These are phyloP conservation scores for Lamprologus speciosus DNA, from an alignment of 2,113 vertebrate genomes.

Conservation along the genomic window DNA sequence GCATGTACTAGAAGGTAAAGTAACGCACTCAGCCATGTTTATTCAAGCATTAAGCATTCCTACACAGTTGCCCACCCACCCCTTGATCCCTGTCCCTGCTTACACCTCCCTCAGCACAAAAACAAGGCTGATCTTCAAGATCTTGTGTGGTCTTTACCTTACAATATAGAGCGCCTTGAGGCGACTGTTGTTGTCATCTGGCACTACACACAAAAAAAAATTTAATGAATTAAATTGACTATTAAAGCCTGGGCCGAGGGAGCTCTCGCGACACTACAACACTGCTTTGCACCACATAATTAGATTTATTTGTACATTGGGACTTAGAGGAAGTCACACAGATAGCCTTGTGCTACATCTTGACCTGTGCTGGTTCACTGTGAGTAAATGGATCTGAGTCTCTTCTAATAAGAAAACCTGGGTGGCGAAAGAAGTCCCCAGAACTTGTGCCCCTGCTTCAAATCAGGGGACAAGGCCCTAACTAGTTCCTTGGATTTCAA, in stretches of 20 bases:
- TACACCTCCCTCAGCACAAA: neutral
- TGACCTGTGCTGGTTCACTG: neutral
- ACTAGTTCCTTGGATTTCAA: neutral
- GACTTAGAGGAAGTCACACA: neutral
- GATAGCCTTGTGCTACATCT: neutral
- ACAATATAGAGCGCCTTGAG: neutral
- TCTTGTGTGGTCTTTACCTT: neutral
- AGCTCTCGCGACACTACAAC: neutral
- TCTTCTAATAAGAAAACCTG: neutral
- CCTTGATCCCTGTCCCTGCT: neutral
- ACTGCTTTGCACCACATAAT: neutral
- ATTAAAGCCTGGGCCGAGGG: neutral
- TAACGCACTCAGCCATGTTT: neutral
- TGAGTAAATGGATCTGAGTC: neutral
- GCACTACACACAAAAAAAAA: neutral
- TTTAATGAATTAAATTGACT: neutral
- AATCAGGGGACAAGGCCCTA: neutral
- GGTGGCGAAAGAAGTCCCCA: neutral
- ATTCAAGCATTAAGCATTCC: neutral
- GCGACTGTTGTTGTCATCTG: neutral
- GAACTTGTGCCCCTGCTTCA: neutral
- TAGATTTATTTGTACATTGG: neutral
- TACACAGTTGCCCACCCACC: neutral
- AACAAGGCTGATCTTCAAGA: neutral
- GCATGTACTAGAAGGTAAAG: neutral